Conservation (phyloP, 2,888 invertebrate species). For the Noctua comes region DNA sequence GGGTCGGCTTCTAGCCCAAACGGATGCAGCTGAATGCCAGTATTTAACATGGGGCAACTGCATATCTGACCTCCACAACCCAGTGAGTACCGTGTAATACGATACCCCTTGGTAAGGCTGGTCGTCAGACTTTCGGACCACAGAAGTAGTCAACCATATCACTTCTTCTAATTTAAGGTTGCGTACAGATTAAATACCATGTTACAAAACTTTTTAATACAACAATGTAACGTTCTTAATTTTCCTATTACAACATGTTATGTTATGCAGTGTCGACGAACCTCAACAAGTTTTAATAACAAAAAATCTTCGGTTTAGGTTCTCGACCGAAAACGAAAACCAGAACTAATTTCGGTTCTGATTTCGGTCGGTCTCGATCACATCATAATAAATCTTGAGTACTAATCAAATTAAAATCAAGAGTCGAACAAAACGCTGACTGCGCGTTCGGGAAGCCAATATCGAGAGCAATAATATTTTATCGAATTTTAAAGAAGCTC, state of each 20-base stretch:
- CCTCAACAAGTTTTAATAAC: background rate
- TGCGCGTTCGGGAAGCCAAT: slow-evolving; percentile 30
- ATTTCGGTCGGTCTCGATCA: background rate
- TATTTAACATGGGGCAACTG: too few species aligned
- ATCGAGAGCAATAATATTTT: slow-evolving; percentile 43
- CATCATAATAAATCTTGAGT: slow-evolving; percentile 14
- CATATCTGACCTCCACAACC: too few species aligned
- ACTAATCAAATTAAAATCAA: slow-evolving; percentile 46
- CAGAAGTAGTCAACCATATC: too few species aligned
- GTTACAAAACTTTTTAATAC: background rate
- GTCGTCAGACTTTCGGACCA: too few species aligned
- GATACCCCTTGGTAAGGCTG: too few species aligned
- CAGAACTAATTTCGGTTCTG: background rate
- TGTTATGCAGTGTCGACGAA: background rate
- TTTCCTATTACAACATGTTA: background rate
- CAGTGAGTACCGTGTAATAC: too few species aligned
- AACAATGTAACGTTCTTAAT: background rate
- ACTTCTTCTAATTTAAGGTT: too few species aligned
- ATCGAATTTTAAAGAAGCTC: slow-evolving; percentile 51
- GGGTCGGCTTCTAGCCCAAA: too few species aligned
- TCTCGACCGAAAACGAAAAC: background rate
- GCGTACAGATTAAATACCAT: too few species aligned
- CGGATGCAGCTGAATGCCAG: too few species aligned
- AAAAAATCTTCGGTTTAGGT: background rate
- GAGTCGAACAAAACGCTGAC: slow-evolving; percentile 27